phyloP scores from a whole-genome alignment of 2,113 vertebrate genomes.

The Zapornia atra region DNA sequence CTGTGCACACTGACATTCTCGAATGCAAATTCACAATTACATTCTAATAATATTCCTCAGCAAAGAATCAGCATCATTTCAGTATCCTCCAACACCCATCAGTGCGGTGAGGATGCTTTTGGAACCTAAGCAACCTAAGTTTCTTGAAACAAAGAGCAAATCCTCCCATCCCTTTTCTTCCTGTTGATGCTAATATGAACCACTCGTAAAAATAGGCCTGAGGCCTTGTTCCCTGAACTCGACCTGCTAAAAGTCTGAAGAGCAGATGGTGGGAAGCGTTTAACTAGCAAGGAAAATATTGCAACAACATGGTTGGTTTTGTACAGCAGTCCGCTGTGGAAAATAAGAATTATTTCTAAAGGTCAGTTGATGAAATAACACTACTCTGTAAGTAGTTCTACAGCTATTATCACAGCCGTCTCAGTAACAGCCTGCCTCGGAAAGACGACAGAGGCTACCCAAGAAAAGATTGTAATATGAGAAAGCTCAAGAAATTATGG shows the following conservation, averaged over 20 bases:
- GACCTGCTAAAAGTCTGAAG: not conserved
- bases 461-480: not conserved
- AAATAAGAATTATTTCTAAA: constrained; percentile 17
- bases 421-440: not conserved
- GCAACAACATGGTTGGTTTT: not conserved
- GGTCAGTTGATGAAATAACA: constrained; percentile 10
- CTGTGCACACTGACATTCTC: not conserved
- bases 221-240: not conserved
- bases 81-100: not conserved
- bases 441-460: not conserved
- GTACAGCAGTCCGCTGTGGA: not conserved
- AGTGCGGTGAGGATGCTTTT: not conserved
- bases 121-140: not conserved
- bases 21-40: not conserved
- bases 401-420: not conserved
- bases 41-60: not conserved
- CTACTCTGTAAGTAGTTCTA: not conserved
- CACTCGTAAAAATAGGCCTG: not conserved
- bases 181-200: not conserved
- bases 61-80: not conserved
- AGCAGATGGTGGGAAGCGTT: constrained; percentile 8
- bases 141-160: not conserved
- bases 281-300: constrained; percentile 2
- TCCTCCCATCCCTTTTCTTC: not conserved
- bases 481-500: not conserved